Percentiles rank a stretch among this genome's conserved stretches.
Conservation (phyloP, 1,140 invertebrate species). For the Parapsyche elsis region DNA sequence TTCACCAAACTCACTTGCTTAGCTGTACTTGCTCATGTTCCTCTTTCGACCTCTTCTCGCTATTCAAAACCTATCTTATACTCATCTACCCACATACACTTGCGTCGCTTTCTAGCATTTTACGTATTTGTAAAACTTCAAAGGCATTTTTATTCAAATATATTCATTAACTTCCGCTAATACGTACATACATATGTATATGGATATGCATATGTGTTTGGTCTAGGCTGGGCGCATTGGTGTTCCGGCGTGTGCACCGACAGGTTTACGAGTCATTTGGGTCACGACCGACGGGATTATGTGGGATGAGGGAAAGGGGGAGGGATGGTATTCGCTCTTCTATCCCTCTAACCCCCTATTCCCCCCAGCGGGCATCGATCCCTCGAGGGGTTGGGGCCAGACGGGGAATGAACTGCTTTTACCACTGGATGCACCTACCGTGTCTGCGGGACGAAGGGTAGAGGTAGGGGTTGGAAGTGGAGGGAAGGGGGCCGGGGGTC, state of each 20-base stretch:
- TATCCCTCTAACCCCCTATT: neutral
- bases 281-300: slow-evolving; percentile 40
- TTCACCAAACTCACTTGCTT: no score
- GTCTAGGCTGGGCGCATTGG: neutral
- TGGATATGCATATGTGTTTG: neutral
- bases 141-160: no score
- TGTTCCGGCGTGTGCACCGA: slow-evolving; percentile 22
- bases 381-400: slow-evolving; percentile 64
- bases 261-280: slow-evolving; percentile 54
- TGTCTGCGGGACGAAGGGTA: neutral
- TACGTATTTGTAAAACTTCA: no score
- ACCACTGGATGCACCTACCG: slow-evolving; percentile 65
- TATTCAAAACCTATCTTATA: no score
- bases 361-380: slow-evolving; percentile 28
- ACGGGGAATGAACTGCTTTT: slow-evolving; percentile 69
- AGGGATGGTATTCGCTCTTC: neutral
- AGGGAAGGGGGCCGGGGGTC: neutral
- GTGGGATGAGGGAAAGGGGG: slow-evolving; percentile 16
- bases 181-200: neutral
- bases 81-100: no score
- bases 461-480: neutral
- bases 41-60: no score
- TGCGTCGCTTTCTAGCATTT: no score
- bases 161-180: no score
- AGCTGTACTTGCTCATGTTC: no score